These are phyloP conservation scores for Erethizon dorsatum DNA, from an alignment of 2,797 vertebrate species.

Conservation along the genomic window DNA sequence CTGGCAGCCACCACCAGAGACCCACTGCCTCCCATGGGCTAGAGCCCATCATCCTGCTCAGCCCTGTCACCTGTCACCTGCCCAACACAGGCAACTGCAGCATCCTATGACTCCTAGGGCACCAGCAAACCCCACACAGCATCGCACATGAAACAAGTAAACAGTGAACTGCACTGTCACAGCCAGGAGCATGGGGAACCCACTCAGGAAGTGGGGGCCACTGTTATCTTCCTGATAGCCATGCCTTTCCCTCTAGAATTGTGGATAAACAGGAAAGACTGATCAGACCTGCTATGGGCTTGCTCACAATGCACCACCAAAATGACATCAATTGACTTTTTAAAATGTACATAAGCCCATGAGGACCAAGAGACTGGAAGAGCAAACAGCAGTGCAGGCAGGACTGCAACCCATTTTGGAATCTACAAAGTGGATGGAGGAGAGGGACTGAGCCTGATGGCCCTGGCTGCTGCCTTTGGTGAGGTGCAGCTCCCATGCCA, in stretches of 20 bases:
- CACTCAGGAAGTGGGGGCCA: too few relatives aligned
- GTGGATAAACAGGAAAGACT: not conserved
- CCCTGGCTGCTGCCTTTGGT: not conserved
- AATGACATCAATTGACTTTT: not conserved
- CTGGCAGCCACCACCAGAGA: rapidly evolving
- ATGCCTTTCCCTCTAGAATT: not conserved
- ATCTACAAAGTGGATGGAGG: not conserved
- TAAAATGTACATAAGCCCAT: not conserved
- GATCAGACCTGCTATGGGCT: not conserved
- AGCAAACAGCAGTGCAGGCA: not conserved
- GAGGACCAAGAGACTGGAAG: not conserved
- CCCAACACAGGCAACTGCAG: not conserved
- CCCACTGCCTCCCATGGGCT: not conserved
- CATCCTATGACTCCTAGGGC: not conserved
- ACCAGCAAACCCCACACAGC: not conserved
- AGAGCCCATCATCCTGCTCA: too few relatives aligned
- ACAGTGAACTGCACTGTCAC: not conserved
- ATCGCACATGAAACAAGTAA: not conserved
- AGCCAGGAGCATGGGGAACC: not conserved
- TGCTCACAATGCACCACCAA: not conserved
- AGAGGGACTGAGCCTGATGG: not conserved
- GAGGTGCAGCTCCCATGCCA: not conserved
- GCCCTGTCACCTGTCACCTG: not conserved
- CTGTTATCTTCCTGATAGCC: not conserved
- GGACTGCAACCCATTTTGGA: not conserved